phyloP scores from a whole-genome alignment of 2,888 invertebrate species.

The Drosophila flavopinicola region DNA sequence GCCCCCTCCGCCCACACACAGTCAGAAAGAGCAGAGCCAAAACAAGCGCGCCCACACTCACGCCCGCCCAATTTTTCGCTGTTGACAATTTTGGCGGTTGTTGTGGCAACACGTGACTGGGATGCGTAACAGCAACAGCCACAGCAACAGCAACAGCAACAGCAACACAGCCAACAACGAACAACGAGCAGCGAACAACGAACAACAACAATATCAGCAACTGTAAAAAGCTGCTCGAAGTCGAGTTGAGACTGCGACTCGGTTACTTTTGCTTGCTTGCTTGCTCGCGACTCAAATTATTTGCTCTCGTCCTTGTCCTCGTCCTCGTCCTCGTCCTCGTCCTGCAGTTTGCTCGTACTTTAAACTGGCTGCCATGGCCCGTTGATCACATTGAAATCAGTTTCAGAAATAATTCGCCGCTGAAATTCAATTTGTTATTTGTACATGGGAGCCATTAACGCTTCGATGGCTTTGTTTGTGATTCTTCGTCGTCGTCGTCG shows the following conservation, averaged over 20 bases:
- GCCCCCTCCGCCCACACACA: slow-evolving; percentile 29
- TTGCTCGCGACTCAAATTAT: slow-evolving; percentile 44
- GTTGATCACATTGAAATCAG: slow-evolving; percentile 79
- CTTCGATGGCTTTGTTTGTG: slow-evolving; percentile 67
- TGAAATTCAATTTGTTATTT: slow-evolving; percentile 79
- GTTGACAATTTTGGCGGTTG: slow-evolving; percentile 79
- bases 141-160: slow-evolving; percentile 14
- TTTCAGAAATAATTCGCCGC: slow-evolving; percentile 74
- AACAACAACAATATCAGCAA: slow-evolving; percentile 16
- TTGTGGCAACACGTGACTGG: slow-evolving; percentile 78
- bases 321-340: not conserved
- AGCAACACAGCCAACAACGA: slow-evolving; percentile 13
- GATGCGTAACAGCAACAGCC: slow-evolving; percentile 62
- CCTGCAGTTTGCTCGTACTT: slow-evolving; percentile 37
- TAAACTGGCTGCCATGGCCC: slow-evolving; percentile 67
- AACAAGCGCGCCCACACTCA: slow-evolving; percentile 63
- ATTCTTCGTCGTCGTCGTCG: slow-evolving; percentile 20
- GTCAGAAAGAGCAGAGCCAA: too few species aligned
- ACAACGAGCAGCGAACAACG: slow-evolving; percentile 6
- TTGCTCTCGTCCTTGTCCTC: slow-evolving; percentile 28
- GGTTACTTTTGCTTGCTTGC: slow-evolving; percentile 37
- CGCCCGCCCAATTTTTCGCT: slow-evolving; percentile 79
- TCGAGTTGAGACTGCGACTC: slow-evolving; percentile 36
- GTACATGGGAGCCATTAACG: slow-evolving; percentile 71
- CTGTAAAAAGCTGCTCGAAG: slow-evolving; percentile 52